Percentiles rank a stretch among this genome's conserved stretches.
phyloP scores from a whole-genome alignment of 1,140 invertebrate genomes.

The Orussus abietinus region DNA sequence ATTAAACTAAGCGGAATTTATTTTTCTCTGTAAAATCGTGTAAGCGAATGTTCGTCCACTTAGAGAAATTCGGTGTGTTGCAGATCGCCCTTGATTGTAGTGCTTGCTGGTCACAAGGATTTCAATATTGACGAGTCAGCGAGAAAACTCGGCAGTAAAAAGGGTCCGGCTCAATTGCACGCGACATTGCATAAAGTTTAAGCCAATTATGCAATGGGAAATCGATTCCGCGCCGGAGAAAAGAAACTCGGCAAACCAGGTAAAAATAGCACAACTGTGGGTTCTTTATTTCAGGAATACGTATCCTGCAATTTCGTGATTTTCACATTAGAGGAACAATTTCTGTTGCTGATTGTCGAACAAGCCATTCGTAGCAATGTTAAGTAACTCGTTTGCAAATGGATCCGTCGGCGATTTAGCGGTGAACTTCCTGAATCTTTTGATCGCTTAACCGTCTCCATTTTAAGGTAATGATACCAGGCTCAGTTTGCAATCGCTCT shows the following conservation, averaged over 20 bases:
- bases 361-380: not conserved
- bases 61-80: not conserved
- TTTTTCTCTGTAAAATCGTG: not conserved
- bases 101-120: not conserved
- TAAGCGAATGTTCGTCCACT: not conserved
- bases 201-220: not conserved
- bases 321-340: not conserved
- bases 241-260: not conserved
- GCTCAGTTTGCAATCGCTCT: too few species aligned
- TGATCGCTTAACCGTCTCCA: too few species aligned
- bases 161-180: not conserved
- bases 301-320: too few species aligned
- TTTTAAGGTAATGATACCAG: too few species aligned
- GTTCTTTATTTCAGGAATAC: too few species aligned
- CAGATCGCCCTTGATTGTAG: too few species aligned
- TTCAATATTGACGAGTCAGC: not conserved
- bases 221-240: not conserved
- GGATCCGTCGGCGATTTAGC: too few species aligned
- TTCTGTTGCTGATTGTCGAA: not conserved
- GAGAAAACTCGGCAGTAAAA: not conserved
- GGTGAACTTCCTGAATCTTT: too few species aligned
- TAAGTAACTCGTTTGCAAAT: not conserved
- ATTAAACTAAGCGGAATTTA: not conserved
- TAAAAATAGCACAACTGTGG: not conserved
- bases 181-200: constrained; percentile 1